These are phyloP conservation scores for Drosophila littoralis DNA, from an alignment of 1,140 invertebrate genomes.

Conservation along the genomic window DNA sequence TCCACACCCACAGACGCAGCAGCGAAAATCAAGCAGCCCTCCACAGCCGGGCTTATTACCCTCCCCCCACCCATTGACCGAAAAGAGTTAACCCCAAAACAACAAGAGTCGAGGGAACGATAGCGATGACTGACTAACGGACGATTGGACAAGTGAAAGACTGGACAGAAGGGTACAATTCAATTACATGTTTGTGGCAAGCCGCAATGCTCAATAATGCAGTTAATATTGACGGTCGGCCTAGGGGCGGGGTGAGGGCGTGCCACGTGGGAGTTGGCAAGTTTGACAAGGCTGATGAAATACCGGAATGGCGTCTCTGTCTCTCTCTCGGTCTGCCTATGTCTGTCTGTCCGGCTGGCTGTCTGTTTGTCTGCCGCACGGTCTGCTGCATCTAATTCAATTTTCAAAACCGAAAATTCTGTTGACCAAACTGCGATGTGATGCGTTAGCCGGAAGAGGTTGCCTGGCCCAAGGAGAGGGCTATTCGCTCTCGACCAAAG, in stretches of 20 bases:
- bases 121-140: constrained; percentile 59
- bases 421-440: constrained; percentile 76
- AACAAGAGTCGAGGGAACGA: constrained; percentile 52
- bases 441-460: constrained; percentile 55
- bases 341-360: constrained; percentile 20
- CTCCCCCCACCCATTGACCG: constrained; percentile 18
- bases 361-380: constrained; percentile 56
- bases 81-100: constrained; percentile 57
- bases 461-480: constrained; percentile 6
- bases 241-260: neutral
- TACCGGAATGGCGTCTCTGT: constrained; percentile 20
- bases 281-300: constrained; percentile 55
- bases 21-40: constrained; percentile 43
- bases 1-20: constrained; percentile 31
- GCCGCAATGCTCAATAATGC: constrained; percentile 82
- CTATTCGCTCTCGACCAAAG: constrained; percentile 40
- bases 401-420: constrained; percentile 82
- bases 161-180: constrained; percentile 71
- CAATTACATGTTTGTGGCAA: constrained; percentile 82
- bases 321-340: constrained; percentile 18
- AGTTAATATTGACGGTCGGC: constrained; percentile 75
- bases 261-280: constrained; percentile 29
- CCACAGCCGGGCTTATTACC: constrained; percentile 8
- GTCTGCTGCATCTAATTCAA: constrained; percentile 82
- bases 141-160: constrained; percentile 29